phyloP scores from a whole-genome alignment of 1,140 invertebrate species.

The Aphaenogaster ashmeadi region DNA sequence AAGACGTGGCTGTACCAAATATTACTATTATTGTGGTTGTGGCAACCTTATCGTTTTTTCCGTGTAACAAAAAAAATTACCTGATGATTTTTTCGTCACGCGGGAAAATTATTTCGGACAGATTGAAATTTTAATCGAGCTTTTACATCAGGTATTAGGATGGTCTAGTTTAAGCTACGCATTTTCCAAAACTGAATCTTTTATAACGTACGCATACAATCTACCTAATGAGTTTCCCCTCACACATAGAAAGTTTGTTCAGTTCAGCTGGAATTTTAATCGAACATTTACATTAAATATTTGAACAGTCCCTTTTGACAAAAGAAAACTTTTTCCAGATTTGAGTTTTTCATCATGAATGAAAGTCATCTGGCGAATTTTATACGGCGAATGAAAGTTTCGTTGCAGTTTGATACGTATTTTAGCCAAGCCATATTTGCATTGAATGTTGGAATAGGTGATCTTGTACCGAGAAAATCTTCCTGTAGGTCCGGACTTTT shows the following conservation, averaged over 20 bases:
- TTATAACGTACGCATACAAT: background rate
- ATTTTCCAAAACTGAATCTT: conserved; percentile 27
- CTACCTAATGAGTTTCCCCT: conserved; percentile 5
- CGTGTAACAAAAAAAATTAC: background rate
- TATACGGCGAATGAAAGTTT: conserved; percentile 27
- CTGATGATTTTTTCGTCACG: background rate
- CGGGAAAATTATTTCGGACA: background rate
- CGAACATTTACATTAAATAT: conserved; percentile 48
- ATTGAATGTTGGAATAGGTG: conserved; percentile 31
- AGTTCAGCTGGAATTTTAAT: conserved; percentile 4
- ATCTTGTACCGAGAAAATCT: conserved; percentile 31
- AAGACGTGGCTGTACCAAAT: too few species aligned
- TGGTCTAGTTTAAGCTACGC: background rate
- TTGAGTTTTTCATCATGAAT: conserved; percentile 21
- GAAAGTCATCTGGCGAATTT: conserved; percentile 26
- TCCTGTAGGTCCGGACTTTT: background rate
- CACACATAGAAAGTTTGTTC: conserved; percentile 19
- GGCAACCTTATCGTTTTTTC: too few species aligned
- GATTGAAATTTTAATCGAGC: conserved; percentile 13
- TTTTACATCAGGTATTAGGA: background rate
- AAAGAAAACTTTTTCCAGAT: conserved; percentile 8
- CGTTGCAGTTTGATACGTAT: conserved; percentile 33
- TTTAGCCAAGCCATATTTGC: conserved; percentile 21
- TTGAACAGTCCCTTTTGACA: conserved; percentile 11
- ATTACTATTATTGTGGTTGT: too few species aligned